Evolutionary conservation across 2,888 invertebrate species (phyloP).

Genomic region (Leptura quadrifasciata): DNA sequence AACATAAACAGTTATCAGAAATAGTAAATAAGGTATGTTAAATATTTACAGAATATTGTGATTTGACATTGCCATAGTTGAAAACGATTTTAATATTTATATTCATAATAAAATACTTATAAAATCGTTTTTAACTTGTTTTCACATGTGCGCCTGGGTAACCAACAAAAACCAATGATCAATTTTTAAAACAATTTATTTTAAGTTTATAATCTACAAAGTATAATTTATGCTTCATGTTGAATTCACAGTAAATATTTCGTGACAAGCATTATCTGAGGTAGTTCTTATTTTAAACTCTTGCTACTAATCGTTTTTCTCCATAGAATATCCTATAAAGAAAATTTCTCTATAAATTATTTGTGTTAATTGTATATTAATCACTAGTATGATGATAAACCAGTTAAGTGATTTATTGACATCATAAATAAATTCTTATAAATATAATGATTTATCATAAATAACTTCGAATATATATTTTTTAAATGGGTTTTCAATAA

Average conservation of each 20-base stretch:
- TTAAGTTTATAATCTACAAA: conserved; percentile 3
- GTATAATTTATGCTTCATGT: neutral
- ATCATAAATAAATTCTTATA: conserved; percentile 4
- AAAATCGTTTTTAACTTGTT: no score
- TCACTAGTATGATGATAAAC: neutral
- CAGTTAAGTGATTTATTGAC: conserved; percentile 5
- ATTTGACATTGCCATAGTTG: conserved; percentile 8
- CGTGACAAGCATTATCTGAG: conserved; percentile 7
- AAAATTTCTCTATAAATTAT: conserved; percentile 25
- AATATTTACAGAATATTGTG: conserved; percentile 20
- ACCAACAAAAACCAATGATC: conserved; percentile 5
- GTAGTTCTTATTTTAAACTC: conserved; percentile 17
- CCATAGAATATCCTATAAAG: conserved; percentile 34
- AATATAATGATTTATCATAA: conserved; percentile 3
- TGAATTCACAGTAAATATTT: neutral
- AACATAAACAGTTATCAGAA: conserved; percentile 18
- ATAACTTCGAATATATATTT: neutral
- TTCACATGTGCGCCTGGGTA: neutral
- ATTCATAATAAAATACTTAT: no score
- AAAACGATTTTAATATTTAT: no score
- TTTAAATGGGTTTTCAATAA: neutral
- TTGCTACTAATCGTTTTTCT: conserved; percentile 14
- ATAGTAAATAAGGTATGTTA: conserved; percentile 30
- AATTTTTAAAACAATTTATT: conserved; percentile 13
- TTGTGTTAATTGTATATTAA: conserved; percentile 7